A percentile compares a stretch with the other conserved stretches of the same genome.
These are phyloP conservation scores for Ectropis grisescens DNA, from an alignment of 1,140 invertebrate genomes.

Conservation along the genomic window DNA sequence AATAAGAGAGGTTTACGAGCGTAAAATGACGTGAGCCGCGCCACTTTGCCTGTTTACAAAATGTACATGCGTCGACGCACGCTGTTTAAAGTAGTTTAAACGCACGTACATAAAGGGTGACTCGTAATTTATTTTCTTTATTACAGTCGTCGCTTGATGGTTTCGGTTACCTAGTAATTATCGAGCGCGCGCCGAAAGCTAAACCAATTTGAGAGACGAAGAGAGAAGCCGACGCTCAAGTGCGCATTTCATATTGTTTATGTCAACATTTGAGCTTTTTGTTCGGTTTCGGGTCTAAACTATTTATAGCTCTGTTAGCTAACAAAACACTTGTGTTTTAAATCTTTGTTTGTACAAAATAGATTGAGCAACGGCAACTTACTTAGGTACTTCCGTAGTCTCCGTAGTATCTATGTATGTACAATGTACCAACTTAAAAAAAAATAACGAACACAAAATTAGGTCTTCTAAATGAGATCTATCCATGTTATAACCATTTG, in stretches of 20 bases:
- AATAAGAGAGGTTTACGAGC: constrained; percentile 65
- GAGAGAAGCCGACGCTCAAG: constrained; percentile 28
- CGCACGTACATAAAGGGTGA: constrained; percentile 24
- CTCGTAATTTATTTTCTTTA: constrained; percentile 59
- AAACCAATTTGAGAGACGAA: constrained; percentile 32
- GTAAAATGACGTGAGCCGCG: constrained; percentile 57
- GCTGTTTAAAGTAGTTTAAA: constrained; percentile 23
- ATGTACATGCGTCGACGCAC: constrained; percentile 26
- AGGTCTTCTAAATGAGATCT: too few relatives aligned
- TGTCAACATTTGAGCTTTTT: constrained; percentile 43
- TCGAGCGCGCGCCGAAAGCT: constrained; percentile 48
- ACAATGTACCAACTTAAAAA: too few relatives aligned
- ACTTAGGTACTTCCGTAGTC: neutral
- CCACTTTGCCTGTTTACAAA: constrained; percentile 39
- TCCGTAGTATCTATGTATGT: too few relatives aligned
- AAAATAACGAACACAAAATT: too few relatives aligned
- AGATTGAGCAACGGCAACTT: neutral
- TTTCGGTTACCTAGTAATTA: constrained; percentile 49
- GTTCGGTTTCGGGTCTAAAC: constrained; percentile 17
- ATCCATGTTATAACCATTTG: too few relatives aligned
- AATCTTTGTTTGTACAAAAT: too few relatives aligned
- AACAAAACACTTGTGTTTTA: constrained; percentile 4
- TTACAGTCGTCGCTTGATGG: constrained; percentile 48
- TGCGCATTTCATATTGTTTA: constrained; percentile 47
- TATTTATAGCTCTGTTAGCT: constrained; percentile 23